These are phyloP conservation scores for Sarcophaga carnaria DNA, from an alignment of 2,888 invertebrate species.

Conservation along the genomic window DNA sequence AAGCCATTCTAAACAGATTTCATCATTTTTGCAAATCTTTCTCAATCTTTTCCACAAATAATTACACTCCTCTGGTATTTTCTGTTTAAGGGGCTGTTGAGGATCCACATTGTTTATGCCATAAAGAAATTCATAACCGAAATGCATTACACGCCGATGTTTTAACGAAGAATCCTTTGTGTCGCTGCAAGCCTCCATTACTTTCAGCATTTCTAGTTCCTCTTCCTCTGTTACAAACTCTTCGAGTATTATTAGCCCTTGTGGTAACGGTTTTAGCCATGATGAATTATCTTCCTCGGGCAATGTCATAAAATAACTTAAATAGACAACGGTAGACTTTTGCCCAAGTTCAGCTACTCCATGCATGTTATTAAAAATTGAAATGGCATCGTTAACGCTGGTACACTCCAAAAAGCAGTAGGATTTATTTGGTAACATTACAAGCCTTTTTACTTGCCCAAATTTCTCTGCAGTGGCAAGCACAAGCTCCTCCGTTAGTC, in stretches of 20 bases:
- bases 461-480: conserved; percentile 83
- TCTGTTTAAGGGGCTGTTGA: conserved; percentile 85
- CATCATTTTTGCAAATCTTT: conserved; percentile 81
- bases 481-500: conserved; percentile 86
- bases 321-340: conserved; percentile 85
- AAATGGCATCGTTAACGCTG: conserved; percentile 82
- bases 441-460: conserved; percentile 84
- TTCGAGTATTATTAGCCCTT: conserved; percentile 87
- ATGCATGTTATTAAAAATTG: conserved; percentile 85
- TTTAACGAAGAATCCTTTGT: conserved; percentile 83
- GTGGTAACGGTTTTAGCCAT: conserved; percentile 83
- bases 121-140: conserved; percentile 95
- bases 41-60: conserved; percentile 83
- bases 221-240: conserved; percentile 88
- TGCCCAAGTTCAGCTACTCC: conserved; percentile 84
- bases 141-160: conserved; percentile 93
- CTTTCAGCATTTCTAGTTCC: conserved; percentile 84
- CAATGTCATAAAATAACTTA: conserved; percentile 81
- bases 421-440: conserved; percentile 90
- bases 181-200: conserved; percentile 60
- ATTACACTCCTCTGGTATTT: conserved; percentile 88
- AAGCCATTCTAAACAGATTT: conserved; percentile 76
- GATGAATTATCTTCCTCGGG: conserved; percentile 72
- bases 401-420: conserved; percentile 89
- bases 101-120: conserved; percentile 92